Evolutionary conservation across 2,113 vertebrate species (phyloP).

Genomic region (Trematomus loennbergii): DNA sequence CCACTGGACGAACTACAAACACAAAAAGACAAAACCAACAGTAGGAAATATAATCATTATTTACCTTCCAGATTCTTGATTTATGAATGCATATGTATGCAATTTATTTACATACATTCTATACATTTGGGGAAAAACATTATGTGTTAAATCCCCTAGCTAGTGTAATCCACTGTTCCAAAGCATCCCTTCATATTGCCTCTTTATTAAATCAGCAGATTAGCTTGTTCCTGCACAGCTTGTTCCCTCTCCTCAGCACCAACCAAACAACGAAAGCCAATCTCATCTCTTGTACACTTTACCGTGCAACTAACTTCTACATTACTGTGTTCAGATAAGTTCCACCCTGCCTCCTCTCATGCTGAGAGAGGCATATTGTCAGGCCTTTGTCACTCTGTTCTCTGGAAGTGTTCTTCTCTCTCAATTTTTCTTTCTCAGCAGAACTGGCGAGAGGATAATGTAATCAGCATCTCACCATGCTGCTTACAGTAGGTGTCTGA

Average conservation of each 20-base stretch:
- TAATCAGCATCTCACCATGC: constrained; percentile 52
- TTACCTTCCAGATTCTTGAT: background rate
- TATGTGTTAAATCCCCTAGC: constrained; percentile 3
- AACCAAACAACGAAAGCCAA: constrained; percentile 25
- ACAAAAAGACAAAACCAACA: background rate
- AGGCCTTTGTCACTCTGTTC: background rate
- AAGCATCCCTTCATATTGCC: constrained; percentile 36
- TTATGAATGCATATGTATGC: background rate
- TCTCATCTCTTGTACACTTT: constrained; percentile 30
- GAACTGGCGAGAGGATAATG: constrained; percentile 27
- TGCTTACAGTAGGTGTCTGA: constrained; percentile 42
- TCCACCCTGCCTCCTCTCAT: background rate
- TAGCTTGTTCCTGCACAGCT: constrained; percentile 52
- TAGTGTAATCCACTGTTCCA: constrained; percentile 21
- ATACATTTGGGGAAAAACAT: background rate
- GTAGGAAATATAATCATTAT: background rate
- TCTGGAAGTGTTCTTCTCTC: constrained; percentile 3
- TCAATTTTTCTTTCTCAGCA: constrained; percentile 16
- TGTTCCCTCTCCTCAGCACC: constrained; percentile 50
- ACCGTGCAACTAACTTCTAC: background rate
- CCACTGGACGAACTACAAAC: background rate
- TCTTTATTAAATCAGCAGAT: constrained; percentile 65
- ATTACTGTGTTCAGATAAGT: background rate
- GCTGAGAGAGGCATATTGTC: background rate
- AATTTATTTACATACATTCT: background rate